Evolutionary conservation across 2,888 invertebrate species (phyloP).

Genomic region (Stictocephala bisonia): DNA sequence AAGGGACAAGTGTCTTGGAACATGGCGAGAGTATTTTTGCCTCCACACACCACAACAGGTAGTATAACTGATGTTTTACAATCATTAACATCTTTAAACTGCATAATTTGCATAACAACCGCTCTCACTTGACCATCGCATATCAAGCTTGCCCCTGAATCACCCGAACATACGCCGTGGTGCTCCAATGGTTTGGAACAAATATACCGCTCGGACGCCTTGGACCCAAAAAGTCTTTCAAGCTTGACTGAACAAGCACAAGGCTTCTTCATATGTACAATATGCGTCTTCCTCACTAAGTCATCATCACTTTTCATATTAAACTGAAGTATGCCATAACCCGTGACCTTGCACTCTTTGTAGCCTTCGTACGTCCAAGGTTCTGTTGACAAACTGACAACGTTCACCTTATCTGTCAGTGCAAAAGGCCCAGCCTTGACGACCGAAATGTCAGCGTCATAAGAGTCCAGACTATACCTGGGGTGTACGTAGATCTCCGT

Average conservation of each 20-base stretch:
- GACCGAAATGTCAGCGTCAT: too few species aligned
- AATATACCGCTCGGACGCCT: background rate
- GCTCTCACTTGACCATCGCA: background rate
- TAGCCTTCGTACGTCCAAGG: constrained; percentile 14
- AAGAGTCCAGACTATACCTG: too few species aligned
- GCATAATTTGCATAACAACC: background rate
- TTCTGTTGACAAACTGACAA: background rate
- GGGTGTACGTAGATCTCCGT: background rate
- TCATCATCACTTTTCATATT: background rate
- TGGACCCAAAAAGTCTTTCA: background rate
- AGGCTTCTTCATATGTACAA: background rate
- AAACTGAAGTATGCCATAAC: constrained; percentile 4
- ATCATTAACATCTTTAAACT: background rate
- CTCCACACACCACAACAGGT: background rate
- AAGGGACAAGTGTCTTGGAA: background rate
- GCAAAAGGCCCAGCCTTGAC: too few species aligned
- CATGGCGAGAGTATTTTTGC: background rate
- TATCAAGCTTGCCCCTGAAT: constrained; percentile 12
- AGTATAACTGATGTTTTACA: background rate
- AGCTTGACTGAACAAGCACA: constrained; percentile 5
- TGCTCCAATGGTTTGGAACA: constrained; percentile 1
- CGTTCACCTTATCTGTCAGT: background rate
- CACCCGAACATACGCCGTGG: constrained; percentile 14
- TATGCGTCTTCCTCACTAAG: background rate
- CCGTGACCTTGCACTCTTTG: background rate